These are phyloP conservation scores for Dolichomitus sp. DNA, from an alignment of 2,888 invertebrate species.

Conservation along the genomic window DNA sequence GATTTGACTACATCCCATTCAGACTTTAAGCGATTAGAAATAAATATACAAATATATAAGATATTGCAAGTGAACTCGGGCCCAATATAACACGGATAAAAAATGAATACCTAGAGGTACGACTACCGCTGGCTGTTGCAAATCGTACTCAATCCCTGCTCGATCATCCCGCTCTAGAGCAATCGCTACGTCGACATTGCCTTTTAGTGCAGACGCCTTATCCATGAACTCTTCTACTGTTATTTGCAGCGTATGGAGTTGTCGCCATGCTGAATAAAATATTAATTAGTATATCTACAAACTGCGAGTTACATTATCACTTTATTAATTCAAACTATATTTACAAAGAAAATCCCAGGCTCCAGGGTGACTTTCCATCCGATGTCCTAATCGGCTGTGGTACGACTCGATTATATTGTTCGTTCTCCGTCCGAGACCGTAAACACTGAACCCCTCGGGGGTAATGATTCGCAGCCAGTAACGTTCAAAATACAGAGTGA, in stretches of 20 bases:
- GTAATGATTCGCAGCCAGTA: slow-evolving; percentile 7
- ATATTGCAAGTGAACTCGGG: background rate
- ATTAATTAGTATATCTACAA: background rate
- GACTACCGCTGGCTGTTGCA: slow-evolving; percentile 27
- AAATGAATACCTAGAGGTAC: slow-evolving; percentile 32
- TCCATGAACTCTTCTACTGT: slow-evolving; percentile 35
- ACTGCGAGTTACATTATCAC: background rate
- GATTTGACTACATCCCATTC: background rate
- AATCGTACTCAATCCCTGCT: slow-evolving; percentile 14
- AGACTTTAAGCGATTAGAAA: no score
- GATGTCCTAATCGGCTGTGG: slow-evolving; percentile 1
- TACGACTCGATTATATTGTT: no score
- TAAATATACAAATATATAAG: no score
- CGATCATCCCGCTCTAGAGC: slow-evolving; percentile 7
- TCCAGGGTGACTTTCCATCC: slow-evolving; percentile 3
- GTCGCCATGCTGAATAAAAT: slow-evolving; percentile 48
- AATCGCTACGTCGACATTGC: background rate
- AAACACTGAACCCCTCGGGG: slow-evolving; percentile 6
- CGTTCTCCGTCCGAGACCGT: background rate
- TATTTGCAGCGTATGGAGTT: slow-evolving; percentile 36
- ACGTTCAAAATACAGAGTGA: background rate
- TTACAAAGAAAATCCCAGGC: slow-evolving; percentile 10
- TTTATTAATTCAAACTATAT: background rate
- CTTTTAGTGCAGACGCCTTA: slow-evolving; percentile 37
- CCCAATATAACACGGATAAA: background rate